Conservation (phyloP, 53 echinoderm and acorn worm species). For the Arbacia lixula region DNA sequence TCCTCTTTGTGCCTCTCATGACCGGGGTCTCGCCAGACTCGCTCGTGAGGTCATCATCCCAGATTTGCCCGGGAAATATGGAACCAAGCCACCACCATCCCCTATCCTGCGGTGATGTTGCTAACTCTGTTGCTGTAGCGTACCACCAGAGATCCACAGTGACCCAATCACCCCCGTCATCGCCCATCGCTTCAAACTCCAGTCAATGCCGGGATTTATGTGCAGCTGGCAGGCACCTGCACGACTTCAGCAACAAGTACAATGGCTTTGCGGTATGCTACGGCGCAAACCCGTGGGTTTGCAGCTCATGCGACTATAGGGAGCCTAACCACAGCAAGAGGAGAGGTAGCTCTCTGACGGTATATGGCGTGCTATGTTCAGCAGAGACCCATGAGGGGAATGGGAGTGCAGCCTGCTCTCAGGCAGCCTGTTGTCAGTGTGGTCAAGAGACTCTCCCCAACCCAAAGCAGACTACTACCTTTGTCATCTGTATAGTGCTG, state of each 20-base stretch:
- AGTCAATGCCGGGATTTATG: slow-evolving; percentile 18
- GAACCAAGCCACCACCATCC: not conserved
- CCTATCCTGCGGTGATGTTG: not conserved
- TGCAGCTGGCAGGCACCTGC: not conserved
- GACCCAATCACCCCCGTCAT: not conserved
- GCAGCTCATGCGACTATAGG: not conserved
- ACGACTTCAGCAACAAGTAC: not conserved
- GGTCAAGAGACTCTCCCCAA: slow-evolving; percentile 3
- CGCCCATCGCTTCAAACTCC: not conserved
- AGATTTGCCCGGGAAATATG: not conserved
- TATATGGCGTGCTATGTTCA: slow-evolving; percentile 11
- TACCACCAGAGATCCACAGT: not conserved
- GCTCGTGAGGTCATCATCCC: not conserved
- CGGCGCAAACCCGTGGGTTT: slow-evolving; percentile 8
- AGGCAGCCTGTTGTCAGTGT: slow-evolving; percentile 42
- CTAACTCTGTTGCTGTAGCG: not conserved
- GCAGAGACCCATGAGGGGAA: not conserved
- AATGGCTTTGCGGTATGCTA: not conserved
- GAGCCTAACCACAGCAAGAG: not conserved
- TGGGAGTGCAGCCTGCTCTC: not conserved
- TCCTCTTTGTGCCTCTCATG: slow-evolving; percentile 70
- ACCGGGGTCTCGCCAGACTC: slow-evolving; percentile 46
- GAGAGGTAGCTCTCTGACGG: not conserved
- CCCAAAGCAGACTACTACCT: slow-evolving; percentile 31
- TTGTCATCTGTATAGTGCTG: slow-evolving; percentile 44